Evolutionary conservation across 2,113 vertebrate genomes (phyloP), one percentile per base, ranked within the genome.

Genomic region (Mustela lutreola): DNA sequence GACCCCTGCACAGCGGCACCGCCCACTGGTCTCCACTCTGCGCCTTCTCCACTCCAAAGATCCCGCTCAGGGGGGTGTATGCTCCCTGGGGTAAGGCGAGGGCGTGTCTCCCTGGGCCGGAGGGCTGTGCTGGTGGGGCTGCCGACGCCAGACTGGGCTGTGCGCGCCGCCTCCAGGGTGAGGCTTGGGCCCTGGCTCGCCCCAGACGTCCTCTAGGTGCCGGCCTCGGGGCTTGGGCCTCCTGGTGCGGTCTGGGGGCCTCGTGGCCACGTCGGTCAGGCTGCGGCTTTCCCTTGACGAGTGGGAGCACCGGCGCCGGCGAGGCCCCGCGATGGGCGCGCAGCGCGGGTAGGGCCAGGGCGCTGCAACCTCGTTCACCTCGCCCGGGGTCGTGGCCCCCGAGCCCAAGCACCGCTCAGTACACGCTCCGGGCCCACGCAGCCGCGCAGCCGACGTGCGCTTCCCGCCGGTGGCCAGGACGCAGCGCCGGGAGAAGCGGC

Each of bases 401-500:
- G 91, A 95, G 91, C n/a, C 98, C 91, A 83, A 93, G 97, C 97
- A 10, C 84, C 92, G 70, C 97, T 98, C 83, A 1, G n/a, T 7
- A 9, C 50, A 14, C 7, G 48, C 58, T 60, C 86, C 39, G 5
- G 58, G 65, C 62, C 42, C 7, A 14, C 73, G 50, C 50, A 75
- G 62, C 78, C 48, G 71, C 85, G 96, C 98, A 1, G 98, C 98
- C 3, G 99, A 96, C 92, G 97, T 76, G 96, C 98, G 63, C 86
- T 95, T 88, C 96, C 98, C 95, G 11, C 94, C 78, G 0, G 84
- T 91, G 58, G 99, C 98, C 98, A 97, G 67, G 65, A 95, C 95
- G 31, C 83, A 91, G 39, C 24, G 18, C 0, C 98, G 92, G 16
- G 98, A 98, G 21, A 92, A 48, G 62, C 63, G 81, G 56, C 90